Percentiles rank a stretch among this genome's conserved stretches.
Conservation (phyloP, 2,797 vertebrate genomes). For the Dendrocincla fuliginosa region DNA sequence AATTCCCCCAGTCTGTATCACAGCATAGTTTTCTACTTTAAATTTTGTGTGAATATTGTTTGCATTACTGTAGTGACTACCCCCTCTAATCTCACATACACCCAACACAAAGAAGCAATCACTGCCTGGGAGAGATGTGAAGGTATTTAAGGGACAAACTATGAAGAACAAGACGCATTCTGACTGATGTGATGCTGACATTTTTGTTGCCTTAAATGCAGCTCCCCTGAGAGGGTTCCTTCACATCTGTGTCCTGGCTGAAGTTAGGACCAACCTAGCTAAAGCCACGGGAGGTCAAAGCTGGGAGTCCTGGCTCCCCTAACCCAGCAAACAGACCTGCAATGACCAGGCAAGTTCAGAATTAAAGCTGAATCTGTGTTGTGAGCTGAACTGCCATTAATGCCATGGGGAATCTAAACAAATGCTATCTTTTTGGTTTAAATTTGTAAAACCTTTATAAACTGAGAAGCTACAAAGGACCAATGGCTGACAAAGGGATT, state of each 20-base stretch:
- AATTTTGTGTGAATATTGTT: background rate
- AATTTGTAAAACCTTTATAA: background rate
- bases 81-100: background rate
- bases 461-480: background rate
- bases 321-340: background rate
- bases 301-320: background rate
- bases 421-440: background rate
- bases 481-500: background rate
- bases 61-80: background rate
- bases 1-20: slow-evolving; percentile 28
- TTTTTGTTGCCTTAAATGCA: background rate
- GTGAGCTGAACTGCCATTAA: background rate
- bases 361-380: background rate
- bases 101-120: background rate
- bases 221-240: background rate
- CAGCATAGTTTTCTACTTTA: slow-evolving; percentile 26
- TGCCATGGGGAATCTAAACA: background rate
- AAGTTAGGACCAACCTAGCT: background rate
- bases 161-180: background rate
- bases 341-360: background rate
- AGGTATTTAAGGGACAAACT: background rate
- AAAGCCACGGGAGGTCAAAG: background rate
- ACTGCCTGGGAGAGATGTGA: background rate
- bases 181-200: background rate
- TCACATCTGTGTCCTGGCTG: background rate